Evolutionary conservation across 2,888 invertebrate genomes (phyloP).

Genomic region (Dasysyrphus albostriatus): DNA sequence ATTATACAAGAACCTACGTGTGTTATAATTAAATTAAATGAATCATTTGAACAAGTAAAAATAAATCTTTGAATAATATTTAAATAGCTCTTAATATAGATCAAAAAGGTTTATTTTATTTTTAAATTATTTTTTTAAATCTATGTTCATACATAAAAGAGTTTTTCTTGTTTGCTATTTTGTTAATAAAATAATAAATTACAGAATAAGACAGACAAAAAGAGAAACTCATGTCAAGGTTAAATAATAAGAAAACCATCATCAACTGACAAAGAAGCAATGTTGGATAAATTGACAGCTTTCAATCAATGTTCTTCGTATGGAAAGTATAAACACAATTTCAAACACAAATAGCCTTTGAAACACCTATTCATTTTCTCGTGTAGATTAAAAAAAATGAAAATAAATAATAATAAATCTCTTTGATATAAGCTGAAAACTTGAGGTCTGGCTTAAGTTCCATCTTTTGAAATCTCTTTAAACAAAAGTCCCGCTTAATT

Average conservation of each 20-base stretch:
- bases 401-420: neutral
- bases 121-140: neutral
- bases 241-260: conserved; percentile 16
- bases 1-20: neutral
- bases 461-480: neutral
- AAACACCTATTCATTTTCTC: conserved; percentile 1
- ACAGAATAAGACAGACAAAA: neutral
- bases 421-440: conserved; percentile 8
- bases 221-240: conserved; percentile 22
- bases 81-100: neutral
- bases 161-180: neutral
- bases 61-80: conserved; percentile 2
- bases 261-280: conserved; percentile 15
- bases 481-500: neutral
- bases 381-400: neutral
- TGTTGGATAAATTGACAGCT: conserved; percentile 19
- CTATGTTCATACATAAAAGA: neutral
- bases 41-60: conserved; percentile 48
- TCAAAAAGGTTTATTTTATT: neutral
- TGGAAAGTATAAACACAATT: conserved; percentile 23
- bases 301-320: conserved; percentile 26
- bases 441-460: neutral
- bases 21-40: conserved; percentile 62
- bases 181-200: neutral
- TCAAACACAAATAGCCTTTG: conserved; percentile 11